These are phyloP conservation scores for Stercorarius parasiticus DNA, from an alignment of 2,113 vertebrate genomes.

Conservation along the genomic window DNA sequence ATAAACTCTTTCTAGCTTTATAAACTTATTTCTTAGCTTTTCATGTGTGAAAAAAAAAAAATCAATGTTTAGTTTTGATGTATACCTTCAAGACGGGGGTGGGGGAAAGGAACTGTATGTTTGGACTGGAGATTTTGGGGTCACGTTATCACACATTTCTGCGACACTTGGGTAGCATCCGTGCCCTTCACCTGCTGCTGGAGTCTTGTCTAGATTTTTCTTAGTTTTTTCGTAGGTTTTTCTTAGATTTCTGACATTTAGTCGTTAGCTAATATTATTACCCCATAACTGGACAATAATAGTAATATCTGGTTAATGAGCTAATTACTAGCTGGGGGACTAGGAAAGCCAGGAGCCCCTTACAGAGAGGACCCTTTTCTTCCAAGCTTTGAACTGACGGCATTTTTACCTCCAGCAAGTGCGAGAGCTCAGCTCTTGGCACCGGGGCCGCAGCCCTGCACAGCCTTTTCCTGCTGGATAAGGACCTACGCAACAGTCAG, in stretches of 20 bases:
- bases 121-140: not conserved
- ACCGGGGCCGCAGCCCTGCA: not conserved
- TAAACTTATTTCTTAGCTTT: not conserved
- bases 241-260: too few species aligned
- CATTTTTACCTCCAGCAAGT: not conserved
- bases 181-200: not conserved
- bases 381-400: not conserved
- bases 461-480: not conserved
- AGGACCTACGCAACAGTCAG: not conserved
- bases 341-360: not conserved
- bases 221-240: too few species aligned
- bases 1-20: not conserved
- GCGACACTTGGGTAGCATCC: fast-evolving
- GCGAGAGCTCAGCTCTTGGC: not conserved
- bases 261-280: not conserved
- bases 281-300: not conserved
- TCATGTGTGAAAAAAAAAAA: not conserved
- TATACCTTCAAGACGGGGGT: not conserved
- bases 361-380: not conserved
- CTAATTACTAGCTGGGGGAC: not conserved
- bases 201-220: not conserved
- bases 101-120: not conserved
- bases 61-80: not conserved
- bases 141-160: not conserved
- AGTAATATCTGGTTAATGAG: not conserved